phyloP scores from a whole-genome alignment of 2,113 vertebrate species.

The Phylloscopus whistleri region DNA sequence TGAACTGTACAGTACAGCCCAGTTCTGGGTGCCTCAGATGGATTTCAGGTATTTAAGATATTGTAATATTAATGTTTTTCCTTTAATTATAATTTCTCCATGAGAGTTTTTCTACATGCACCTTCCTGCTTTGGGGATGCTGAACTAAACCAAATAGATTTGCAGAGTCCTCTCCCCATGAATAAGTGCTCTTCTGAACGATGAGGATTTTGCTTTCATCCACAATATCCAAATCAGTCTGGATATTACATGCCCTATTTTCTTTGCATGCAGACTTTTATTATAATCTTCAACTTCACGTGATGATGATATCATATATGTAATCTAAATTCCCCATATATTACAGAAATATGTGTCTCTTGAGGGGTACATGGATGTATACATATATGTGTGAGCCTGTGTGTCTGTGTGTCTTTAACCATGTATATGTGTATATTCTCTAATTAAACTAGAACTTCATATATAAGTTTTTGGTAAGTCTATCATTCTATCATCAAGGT shows the following conservation, averaged over 20 bases:
- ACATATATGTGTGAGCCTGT: rapidly evolving
- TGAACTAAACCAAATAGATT: neutral
- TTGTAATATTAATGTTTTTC: neutral
- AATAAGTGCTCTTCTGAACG: neutral
- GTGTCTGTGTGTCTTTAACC: neutral
- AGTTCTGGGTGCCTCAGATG: neutral
- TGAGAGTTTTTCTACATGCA: neutral
- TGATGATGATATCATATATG: neutral
- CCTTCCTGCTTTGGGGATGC: neutral
- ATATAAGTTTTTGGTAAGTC: neutral
- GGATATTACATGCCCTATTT: neutral
- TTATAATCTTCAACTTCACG: neutral
- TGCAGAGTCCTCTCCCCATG: neutral
- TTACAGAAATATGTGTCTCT: neutral
- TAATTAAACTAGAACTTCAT: neutral
- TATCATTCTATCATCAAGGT: neutral
- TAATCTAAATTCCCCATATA: neutral
- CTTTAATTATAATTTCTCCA: neutral
- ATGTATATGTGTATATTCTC: neutral
- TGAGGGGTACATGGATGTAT: neutral
- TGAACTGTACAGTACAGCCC: neutral
- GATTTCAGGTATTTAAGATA: neutral
- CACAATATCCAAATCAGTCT: neutral
- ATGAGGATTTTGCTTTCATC: neutral
- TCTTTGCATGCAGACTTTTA: neutral